Base-by-base conservation (phyloP, 2,888 invertebrate species). In the Agrenia bidenticulata region DNA sequence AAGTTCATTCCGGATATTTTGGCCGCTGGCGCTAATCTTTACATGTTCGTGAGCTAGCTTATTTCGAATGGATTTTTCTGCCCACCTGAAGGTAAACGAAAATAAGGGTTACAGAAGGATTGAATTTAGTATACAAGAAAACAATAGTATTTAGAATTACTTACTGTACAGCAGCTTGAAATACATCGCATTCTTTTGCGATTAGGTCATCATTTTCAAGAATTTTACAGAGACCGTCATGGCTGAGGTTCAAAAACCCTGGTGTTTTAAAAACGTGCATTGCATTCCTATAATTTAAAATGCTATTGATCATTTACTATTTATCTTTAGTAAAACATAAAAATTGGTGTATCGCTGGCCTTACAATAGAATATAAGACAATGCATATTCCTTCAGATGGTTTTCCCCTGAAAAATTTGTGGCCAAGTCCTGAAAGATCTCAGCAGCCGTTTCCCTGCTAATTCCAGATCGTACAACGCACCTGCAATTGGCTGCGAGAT, bases 121-220 rank as follows among this genome's bases (percentile, higher is more conserved):
- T 11, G 9, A 54, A 24, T 39, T 23, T 7, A 4, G 11, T 11
- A 32, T 11, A 7, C 11, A 11, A 11, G 5, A 32, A n/a, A 7
- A 17, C 17, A n/a, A n/a, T n/a, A n/a, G n/a, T 19, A 19, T 11
- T 9, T 15, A 49, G 7, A 49, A 15, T 7, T 15, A 11, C 63
- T 23, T 37, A 63, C 63, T 50, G 37, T 13, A 50, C 26, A 1
- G 50, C 57, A 15, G 41, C 45, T 17, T 21, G 11, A 26, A 60
- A 64, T 9, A 64, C 60, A 4, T 26, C 19, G 4, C 42, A 4
- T 42, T 64, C 64, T 7, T 27, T 17, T 1, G 37, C 26, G 7
- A n/a, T 21, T 45, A 60, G 54, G n/a, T 60, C 45, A 39, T 64
- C 55, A 24, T 15, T 64, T 21, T 45, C n/a, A 11, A 64, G 23